These are phyloP conservation scores for Miopithecus talapoin DNA, from an alignment of 2,797 vertebrate species.

Conservation along the genomic window DNA sequence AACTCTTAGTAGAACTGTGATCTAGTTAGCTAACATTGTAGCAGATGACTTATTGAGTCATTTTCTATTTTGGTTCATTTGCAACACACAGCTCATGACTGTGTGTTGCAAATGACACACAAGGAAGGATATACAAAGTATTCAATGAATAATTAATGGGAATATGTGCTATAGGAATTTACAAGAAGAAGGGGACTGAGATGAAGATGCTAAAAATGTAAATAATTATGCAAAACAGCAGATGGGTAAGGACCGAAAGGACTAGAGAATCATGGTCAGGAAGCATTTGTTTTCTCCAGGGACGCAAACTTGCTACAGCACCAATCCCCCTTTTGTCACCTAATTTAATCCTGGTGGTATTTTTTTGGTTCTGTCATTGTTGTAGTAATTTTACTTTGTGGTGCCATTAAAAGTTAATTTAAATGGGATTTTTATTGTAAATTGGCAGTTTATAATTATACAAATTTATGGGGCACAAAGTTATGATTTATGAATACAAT, in stretches of 20 bases:
- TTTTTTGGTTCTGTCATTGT: neutral
- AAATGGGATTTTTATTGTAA: neutral
- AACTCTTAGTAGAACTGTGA: neutral
- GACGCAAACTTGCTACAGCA: neutral
- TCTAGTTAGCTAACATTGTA: neutral
- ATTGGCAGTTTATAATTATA: neutral
- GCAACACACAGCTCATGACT: neutral
- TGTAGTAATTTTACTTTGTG: neutral
- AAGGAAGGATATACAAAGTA: neutral
- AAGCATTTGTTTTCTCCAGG: neutral
- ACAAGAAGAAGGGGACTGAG: neutral
- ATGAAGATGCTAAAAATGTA: neutral
- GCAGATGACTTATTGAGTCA: neutral
- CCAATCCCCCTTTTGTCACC: neutral
- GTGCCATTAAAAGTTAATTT: neutral
- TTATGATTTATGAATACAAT: neutral
- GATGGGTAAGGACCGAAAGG: neutral
- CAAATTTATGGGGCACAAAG: neutral
- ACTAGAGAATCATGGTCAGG: neutral
- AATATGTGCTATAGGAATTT: neutral
- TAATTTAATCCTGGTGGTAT: neutral
- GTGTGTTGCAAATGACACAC: neutral
- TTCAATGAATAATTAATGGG: neutral
- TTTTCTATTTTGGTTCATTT: conserved; percentile 19
- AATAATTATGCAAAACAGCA: neutral